Conservation (phyloP, 2,888 invertebrate species). For the Hyposoter dolosus region DNA sequence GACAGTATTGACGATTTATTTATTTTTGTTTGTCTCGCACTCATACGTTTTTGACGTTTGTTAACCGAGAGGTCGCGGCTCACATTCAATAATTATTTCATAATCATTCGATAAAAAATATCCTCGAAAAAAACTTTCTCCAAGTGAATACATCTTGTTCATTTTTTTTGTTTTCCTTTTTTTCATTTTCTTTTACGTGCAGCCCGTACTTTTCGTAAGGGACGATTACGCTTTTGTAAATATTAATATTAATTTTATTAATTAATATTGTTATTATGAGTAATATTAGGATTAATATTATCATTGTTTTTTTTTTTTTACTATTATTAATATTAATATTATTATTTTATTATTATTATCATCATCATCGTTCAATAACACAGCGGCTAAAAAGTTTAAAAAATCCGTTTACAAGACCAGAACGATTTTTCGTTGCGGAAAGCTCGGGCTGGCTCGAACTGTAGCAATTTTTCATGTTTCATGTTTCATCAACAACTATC, state of each 20-base stretch:
- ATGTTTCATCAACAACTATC: constrained; percentile 20
- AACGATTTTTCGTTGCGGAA: constrained; percentile 66
- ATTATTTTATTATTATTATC: constrained; percentile 53
- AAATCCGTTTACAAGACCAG: constrained; percentile 70
- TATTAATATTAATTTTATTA: constrained; percentile 41
- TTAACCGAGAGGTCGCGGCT: neutral
- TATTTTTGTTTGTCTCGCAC: constrained; percentile 12
- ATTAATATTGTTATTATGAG: constrained; percentile 42
- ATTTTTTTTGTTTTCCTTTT: neutral
- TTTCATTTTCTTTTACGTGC: neutral
- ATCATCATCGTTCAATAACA: constrained; percentile 67
- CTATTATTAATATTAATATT: constrained; percentile 46
- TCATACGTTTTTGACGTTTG: constrained; percentile 33
- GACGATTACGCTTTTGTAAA: constrained; percentile 29
- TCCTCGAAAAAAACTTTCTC: constrained; percentile 49
- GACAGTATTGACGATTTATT: constrained; percentile 24
- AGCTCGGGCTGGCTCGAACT: constrained; percentile 57
- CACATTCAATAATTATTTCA: neutral
- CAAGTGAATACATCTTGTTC: constrained; percentile 46
- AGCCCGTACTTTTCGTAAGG: constrained; percentile 52
- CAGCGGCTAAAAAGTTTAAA: constrained; percentile 73
- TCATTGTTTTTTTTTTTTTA: constrained; percentile 35
- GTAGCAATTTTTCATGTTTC: neutral
- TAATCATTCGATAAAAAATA: constrained; percentile 60
- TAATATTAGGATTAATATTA: constrained; percentile 54